Conservation (phyloP, 2,888 invertebrate genomes). For the Ommatoiulus sabulosus region DNA sequence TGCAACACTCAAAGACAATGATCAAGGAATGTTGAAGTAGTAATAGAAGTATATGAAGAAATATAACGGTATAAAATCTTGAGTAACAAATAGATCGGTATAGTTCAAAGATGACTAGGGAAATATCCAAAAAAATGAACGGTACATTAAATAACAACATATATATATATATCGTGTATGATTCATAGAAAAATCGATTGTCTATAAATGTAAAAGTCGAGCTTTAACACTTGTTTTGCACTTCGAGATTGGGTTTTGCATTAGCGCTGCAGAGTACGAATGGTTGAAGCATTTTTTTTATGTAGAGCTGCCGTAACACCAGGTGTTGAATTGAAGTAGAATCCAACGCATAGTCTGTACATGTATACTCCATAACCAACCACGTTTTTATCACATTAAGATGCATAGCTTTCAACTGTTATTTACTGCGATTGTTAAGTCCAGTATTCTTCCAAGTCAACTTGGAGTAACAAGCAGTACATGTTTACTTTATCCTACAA, state of each 20-base stretch:
- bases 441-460: neutral
- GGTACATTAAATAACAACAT: neutral
- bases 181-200: conserved; percentile 19
- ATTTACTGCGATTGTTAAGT: neutral
- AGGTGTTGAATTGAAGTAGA: neutral
- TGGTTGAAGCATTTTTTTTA: conserved; percentile 3
- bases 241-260: conserved; percentile 12
- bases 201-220: conserved; percentile 19
- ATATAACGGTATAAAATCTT: conserved; percentile 50
- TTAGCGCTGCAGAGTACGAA: neutral
- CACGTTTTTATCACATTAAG: neutral
- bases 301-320: neutral
- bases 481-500: neutral
- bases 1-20: neutral
- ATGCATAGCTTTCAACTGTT: neutral
- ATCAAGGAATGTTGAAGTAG: neutral
- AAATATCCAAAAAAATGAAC: conserved; percentile 18
- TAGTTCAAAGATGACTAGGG: conserved; percentile 45
- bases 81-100: conserved; percentile 47
- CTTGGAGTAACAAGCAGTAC: neutral
- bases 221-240: conserved; percentile 3
- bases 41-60: neutral
- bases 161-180: neutral
- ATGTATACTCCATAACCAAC: neutral
- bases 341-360: conserved; percentile 2